A percentile compares a stretch with the other conserved stretches of the same genome.
These are phyloP conservation scores for Iphiclides podalirius DNA, from an alignment of 2,888 invertebrate genomes.

Conservation along the genomic window DNA sequence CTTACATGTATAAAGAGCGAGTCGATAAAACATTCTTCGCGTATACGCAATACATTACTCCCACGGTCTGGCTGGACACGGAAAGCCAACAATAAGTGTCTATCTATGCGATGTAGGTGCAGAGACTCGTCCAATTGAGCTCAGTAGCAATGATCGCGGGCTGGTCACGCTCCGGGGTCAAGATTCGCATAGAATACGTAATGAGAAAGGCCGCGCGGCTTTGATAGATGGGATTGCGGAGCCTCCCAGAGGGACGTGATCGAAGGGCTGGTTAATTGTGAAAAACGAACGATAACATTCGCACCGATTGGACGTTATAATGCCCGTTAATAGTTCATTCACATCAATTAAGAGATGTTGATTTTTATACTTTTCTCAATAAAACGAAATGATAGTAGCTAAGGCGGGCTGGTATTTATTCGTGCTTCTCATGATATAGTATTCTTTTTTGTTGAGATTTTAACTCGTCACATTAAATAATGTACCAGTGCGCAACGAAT, in stretches of 20 bases:
- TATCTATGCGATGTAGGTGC: conserved; percentile 27
- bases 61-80: conserved; percentile 23
- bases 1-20: too few relatives aligned
- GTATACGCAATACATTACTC: conserved; percentile 23
- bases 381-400: too few relatives aligned
- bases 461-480: too few relatives aligned
- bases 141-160: conserved; percentile 69
- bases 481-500: too few relatives aligned
- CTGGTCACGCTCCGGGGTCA: conserved; percentile 73
- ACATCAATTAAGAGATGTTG: too few relatives aligned
- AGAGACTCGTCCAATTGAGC: conserved; percentile 56
- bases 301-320: too few relatives aligned
- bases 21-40: conserved; percentile 9
- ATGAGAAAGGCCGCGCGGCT: conserved; percentile 12
- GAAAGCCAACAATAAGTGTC: conserved; percentile 27
- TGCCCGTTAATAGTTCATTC: not conserved
- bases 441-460: too few relatives aligned
- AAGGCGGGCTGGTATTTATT: too few relatives aligned
- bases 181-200: conserved; percentile 54
- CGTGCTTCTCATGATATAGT: too few relatives aligned
- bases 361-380: too few relatives aligned
- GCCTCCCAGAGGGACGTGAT: conserved; percentile 5
- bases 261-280: not conserved
- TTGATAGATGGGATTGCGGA: conserved; percentile 2
- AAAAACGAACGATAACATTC: conserved; percentile 2